Base-by-base conservation (phyloP, 2,113 vertebrate species). In the Neolamprologus toae region DNA sequence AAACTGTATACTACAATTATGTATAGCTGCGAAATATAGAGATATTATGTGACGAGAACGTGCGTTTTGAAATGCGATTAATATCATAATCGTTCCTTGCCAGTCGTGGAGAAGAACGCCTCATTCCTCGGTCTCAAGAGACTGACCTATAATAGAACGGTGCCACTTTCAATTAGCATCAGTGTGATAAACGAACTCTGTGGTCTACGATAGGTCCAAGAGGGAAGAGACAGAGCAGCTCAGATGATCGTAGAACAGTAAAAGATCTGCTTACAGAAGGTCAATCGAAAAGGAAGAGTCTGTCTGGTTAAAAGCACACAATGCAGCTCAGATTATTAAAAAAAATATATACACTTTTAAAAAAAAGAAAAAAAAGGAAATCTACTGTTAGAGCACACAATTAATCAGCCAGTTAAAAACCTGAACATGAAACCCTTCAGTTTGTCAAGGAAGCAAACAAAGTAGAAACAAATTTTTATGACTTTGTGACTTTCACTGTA, bases 171-270 rank as follows among this genome's bases (percentile, higher is more conserved):
- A 91, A 91, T 93, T 85, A 94, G 55, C 81, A 45, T 92, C 49
- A 82, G 79, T 31, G 83, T 80, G 82, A 86, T 40, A 87, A 85
- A 85, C 68, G 57, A 63, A 83, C 35, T 79, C 78, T 89, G 95
- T 91, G 92, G 96, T 96, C 95, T 95, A 96, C 91, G 94, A 93
- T 96, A 96, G 91, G 95, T 96, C 94, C 92, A 92, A 92, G 90
- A 94, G 88, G 84, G 85, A 94, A 81, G 92, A 89, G 94, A 93
- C 95, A 96, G 85, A 94, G 94, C 93, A 87, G 93, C 93, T 95
- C 90, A 91, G 94, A 82, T 94, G 91, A 95, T 87, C 83, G 89
- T 87, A 84, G 90, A 95, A 91, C 85, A 95, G 92, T 86, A 87
- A 88, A 95, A 84, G 86, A 92, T 92, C 83, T 90, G 61, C 90